phyloP scores from a whole-genome alignment of 1,140 invertebrate species.

The Drosophila equinoxialis region DNA sequence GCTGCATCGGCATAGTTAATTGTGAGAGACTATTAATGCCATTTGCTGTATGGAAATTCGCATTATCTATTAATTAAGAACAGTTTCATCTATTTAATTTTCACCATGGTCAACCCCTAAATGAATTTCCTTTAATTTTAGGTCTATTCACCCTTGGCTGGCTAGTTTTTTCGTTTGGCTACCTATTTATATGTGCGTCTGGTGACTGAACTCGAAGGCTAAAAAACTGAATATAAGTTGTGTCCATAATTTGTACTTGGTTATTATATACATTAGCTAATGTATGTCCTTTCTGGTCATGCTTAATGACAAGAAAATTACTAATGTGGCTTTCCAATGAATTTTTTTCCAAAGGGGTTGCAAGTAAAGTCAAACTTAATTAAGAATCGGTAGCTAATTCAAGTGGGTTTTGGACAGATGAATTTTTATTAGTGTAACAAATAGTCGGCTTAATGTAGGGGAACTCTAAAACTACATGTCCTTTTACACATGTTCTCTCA shows the following conservation, averaged over 20 bases:
- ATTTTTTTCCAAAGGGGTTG: conserved; percentile 1
- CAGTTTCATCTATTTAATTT: background rate
- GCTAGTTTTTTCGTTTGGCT: too few species aligned
- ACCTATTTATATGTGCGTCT: background rate
- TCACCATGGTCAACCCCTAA: background rate
- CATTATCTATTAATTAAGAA: conserved; percentile 18
- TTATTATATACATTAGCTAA: conserved; percentile 7
- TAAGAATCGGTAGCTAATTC: background rate
- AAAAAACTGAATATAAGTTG: conserved; percentile 11
- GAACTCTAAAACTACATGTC: background rate
- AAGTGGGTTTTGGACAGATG: background rate
- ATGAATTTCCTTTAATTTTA: conserved; percentile 5
- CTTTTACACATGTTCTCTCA: background rate
- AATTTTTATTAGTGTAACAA: background rate
- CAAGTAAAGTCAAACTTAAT: background rate
- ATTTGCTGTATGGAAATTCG: conserved; percentile 8
- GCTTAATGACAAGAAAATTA: conserved; percentile 7
- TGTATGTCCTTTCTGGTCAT: background rate
- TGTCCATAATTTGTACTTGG: conserved; percentile 9
- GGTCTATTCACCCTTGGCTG: background rate
- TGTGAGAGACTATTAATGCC: conserved; percentile 20
- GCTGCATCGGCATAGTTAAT: background rate
- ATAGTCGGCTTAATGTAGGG: background rate
- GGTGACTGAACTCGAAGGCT: background rate
- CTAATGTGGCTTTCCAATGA: conserved; percentile 1